Percentiles rank a stretch among this genome's conserved stretches.
Evolutionary conservation across 2,888 invertebrate species (phyloP).

Genomic region (Pharmacophagus antenor): DNA sequence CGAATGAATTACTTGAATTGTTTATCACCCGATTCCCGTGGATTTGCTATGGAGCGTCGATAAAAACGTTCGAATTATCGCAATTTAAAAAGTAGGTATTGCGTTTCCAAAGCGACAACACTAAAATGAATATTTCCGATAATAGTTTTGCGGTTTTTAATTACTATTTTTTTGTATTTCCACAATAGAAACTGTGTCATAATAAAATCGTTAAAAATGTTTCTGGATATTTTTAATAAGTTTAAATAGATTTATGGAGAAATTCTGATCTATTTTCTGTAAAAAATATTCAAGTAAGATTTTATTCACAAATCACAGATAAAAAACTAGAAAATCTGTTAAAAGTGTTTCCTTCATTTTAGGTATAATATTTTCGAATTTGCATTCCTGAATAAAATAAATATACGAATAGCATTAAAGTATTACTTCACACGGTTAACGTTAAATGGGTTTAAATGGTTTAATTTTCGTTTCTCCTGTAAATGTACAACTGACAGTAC

Average conservation of each 20-base stretch:
- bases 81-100: neutral
- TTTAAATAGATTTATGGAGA: neutral
- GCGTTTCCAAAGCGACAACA: neutral
- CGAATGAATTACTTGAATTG: slow-evolving; percentile 68
- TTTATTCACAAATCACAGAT: neutral
- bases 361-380: too few species aligned
- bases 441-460: slow-evolving; percentile 67
- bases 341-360: too few species aligned
- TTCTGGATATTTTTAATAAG: neutral
- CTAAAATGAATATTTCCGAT: neutral
- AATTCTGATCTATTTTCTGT: neutral
- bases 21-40: slow-evolving; percentile 54
- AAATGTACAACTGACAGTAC: slow-evolving; percentile 62
- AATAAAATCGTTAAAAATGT: neutral
- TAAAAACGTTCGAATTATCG: slow-evolving; percentile 42
- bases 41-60: slow-evolving; percentile 46
- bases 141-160: neutral
- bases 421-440: slow-evolving; percentile 35
- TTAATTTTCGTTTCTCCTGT: slow-evolving; percentile 75
- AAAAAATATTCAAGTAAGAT: neutral
- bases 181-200: neutral
- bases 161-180: neutral
- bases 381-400: too few species aligned
- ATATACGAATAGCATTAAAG: too few species aligned
- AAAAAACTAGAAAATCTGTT: too few species aligned